Base-by-base conservation (phyloP, 2,113 vertebrate genomes). In the Podiceps cristatus region DNA sequence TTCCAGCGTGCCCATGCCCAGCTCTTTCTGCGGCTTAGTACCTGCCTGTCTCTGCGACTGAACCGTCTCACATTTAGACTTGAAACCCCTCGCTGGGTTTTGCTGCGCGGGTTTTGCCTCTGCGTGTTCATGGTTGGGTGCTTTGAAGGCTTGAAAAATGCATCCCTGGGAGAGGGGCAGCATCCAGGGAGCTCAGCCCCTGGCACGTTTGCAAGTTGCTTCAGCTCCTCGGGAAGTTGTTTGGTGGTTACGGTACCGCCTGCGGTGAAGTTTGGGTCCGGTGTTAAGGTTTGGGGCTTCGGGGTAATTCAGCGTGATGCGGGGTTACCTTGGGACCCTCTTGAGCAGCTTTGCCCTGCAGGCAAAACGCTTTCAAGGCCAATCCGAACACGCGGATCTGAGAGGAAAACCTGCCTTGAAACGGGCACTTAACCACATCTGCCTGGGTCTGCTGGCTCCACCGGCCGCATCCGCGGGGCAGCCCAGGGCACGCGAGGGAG, bases 91-190 rank as follows among this genome's bases (percentile, higher is more conserved):
- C 2, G 1, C 37, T 12, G 0, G 31, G 42, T 67, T 84, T 69
- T n/a, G 59, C 63, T 3, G 5, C 0, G 59, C 33, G 1, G 52
- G 33, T 63, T 80, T 64, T 45, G 40, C 29, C 44, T 62, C 58
- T 5, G 31, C 20, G 0, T 3, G 0, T 25, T 29, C 5, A 0
- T 1, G 9, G 13, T 0, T 10, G 15, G 62, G 11, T 9, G 77
- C 60, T 67, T 11, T 11, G 56, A 6, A 20, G 58, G 83, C 3
- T 86, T 50, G 4, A 5, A 40, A 6, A 67, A 10, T 50, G 56
- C 44, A 1, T 50, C 42, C 22, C 44, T 10, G 52, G 66, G 5
- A 37, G 25, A 50, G 55, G 25, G 5, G 56, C 60, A n/a, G 55
- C 47, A 4, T 2, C 76, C 56, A 8, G 23, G 58, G 44, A 53